These are phyloP conservation scores for Archilochus colubris DNA, from an alignment of 2,113 vertebrate genomes.

Conservation along the genomic window DNA sequence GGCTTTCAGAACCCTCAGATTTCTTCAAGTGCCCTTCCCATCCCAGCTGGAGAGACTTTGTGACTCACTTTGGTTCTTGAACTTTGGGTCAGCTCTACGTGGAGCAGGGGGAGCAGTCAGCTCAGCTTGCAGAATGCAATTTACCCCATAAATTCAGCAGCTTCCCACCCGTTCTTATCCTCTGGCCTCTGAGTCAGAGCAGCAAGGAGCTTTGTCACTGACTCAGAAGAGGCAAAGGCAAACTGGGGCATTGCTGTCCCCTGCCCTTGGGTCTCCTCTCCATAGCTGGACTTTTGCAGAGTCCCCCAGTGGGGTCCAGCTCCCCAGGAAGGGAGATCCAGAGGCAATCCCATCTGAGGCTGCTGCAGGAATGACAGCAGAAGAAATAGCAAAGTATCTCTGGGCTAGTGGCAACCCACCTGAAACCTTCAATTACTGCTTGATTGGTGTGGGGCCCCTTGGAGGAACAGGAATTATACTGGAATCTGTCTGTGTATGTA, in stretches of 20 bases:
- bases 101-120: background rate
- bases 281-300: background rate
- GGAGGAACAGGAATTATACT: background rate
- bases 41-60: background rate
- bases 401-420: background rate
- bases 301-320: background rate
- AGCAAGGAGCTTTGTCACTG: background rate
- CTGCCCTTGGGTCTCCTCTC: background rate
- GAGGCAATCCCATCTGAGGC: background rate
- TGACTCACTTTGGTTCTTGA: background rate
- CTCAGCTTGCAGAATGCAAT: background rate
- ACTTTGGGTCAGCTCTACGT: background rate
- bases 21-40: background rate
- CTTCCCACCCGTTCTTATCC: background rate
- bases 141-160: too few relatives aligned
- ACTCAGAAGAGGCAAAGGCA: background rate
- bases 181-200: background rate
- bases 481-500: background rate
- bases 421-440: background rate
- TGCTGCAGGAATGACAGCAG: background rate
- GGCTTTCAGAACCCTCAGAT: background rate
- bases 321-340: background rate
- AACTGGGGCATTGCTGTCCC: accelerated
- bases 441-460: background rate
- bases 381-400: background rate